Evolutionary conservation across 2,797 vertebrate species (phyloP).

Genomic region (Bradypus variegatus): DNA sequence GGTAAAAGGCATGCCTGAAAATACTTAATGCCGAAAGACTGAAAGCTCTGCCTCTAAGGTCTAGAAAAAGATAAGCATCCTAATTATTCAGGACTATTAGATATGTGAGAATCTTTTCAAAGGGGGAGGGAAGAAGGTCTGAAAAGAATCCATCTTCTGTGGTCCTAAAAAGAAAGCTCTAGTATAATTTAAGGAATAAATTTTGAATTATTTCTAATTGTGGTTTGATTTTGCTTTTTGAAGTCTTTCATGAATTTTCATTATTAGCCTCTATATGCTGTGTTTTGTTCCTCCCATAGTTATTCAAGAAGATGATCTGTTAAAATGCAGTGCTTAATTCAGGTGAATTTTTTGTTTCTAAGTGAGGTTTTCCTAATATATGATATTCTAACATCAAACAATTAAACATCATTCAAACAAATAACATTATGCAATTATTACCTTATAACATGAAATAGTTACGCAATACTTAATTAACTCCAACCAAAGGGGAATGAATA

Average conservation of each 20-base stretch:
- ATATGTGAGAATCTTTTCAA: neutral
- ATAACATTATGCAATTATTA: neutral
- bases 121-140: neutral
- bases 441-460: neutral
- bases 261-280: neutral
- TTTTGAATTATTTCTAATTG: neutral
- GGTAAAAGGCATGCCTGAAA: no score
- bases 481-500: conserved; percentile 48
- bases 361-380: neutral
- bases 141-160: neutral
- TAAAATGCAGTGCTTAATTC: neutral
- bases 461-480: neutral
- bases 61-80: neutral
- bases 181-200: neutral
- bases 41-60: neutral
- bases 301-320: neutral
- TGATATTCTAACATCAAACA: conserved; percentile 2
- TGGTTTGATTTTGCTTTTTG: neutral
- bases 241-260: conserved; percentile 25
- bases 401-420: neutral
- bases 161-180: neutral
- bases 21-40: no score
- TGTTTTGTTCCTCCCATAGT: neutral
- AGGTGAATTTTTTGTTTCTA: neutral
- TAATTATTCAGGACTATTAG: neutral